Base-by-base conservation (phyloP, 2,888 invertebrate genomes). In the Microctonus aethiopoides region DNA sequence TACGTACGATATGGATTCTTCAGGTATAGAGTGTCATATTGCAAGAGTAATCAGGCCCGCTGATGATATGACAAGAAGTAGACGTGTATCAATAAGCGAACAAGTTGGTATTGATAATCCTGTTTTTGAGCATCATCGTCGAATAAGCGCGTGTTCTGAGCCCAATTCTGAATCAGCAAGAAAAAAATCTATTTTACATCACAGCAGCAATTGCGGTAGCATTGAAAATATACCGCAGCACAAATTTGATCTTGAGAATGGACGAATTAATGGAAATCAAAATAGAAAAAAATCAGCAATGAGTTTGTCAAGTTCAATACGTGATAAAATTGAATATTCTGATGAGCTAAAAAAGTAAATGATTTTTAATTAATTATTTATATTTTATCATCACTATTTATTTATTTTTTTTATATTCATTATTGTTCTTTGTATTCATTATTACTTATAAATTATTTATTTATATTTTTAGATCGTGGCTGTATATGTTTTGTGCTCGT, bases 401-500 rank as follows among this genome's bases (percentile, higher is more conserved):
- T n/a, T 9, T 20, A 41, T 20, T 24, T 39, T 11, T 9, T 22
- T 26, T 6, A 24, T 10, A 61, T 11, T 61, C 36, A 24, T 41
- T 24, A 9, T 39, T 22, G n/a, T n/a, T 6, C 5, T 39, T 34
- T 0, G 11, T 57, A 57, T 13, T 54, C 22, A 26, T 54, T 16
- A 54, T 22, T 11, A 34, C 7, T 34, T 32, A 59, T 7, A 13
- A 26, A n/a, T 2, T 11, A 36, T 36, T n/a, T 57, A 39, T 24
- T 24, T 13, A 20, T 36, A 32, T 24, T 13, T 36, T 26, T 86
- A 93, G 93, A 80, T 95, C 95, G 71, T 95, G 95, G 94, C 92
- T 95, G 89, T 94, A 92, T 87, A 88, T 92, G 71, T 92, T 94
- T 84, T 95, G 95, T 84, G 87, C 92, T 67, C 92, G 93, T 88